Percentiles rank a stretch among this genome's conserved stretches.
Conservation (phyloP, 2,888 invertebrate species). For the Unio pictorum region DNA sequence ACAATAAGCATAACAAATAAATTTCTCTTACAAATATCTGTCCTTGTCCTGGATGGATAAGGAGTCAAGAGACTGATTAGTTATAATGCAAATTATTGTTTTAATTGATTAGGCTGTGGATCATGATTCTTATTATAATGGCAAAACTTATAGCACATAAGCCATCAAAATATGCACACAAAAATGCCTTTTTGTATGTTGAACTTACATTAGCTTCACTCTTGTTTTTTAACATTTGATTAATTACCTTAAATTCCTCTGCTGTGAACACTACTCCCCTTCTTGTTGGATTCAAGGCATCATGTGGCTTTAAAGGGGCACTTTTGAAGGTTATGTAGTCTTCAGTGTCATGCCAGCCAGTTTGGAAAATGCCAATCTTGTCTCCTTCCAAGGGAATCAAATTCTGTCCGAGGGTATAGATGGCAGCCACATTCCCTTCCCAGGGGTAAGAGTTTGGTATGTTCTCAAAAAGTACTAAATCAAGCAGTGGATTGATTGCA, state of each 20-base stretch:
- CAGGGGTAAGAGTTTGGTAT: constrained; percentile 5
- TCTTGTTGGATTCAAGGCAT: not conserved
- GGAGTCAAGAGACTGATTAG: too few species aligned
- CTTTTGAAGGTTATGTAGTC: constrained; percentile 17
- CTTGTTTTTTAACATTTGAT: too few species aligned
- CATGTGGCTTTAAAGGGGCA: constrained; percentile 12
- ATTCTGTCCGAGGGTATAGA: constrained; percentile 12
- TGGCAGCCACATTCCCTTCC: constrained; percentile 2
- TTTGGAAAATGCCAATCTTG: constrained; percentile 17
- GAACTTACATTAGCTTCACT: too few species aligned
- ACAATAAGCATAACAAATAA: too few species aligned
- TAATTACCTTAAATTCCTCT: constrained; percentile 13
- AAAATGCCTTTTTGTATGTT: too few species aligned
- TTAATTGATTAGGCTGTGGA: too few species aligned
- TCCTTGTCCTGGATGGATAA: too few species aligned
- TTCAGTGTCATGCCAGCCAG: constrained; percentile 13
- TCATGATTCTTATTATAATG: too few species aligned
- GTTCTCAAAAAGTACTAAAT: constrained; percentile 14
- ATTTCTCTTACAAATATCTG: too few species aligned
- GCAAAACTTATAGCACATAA: too few species aligned
- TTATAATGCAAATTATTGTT: too few species aligned
- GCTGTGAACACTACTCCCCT: constrained; percentile 13
- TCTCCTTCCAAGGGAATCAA: constrained; percentile 10
- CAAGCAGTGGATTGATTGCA: constrained; percentile 13
- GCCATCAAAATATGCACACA: too few species aligned